These are phyloP conservation scores for Diceros bicornis DNA, from an alignment of 2,797 vertebrate species.

Conservation along the genomic window DNA sequence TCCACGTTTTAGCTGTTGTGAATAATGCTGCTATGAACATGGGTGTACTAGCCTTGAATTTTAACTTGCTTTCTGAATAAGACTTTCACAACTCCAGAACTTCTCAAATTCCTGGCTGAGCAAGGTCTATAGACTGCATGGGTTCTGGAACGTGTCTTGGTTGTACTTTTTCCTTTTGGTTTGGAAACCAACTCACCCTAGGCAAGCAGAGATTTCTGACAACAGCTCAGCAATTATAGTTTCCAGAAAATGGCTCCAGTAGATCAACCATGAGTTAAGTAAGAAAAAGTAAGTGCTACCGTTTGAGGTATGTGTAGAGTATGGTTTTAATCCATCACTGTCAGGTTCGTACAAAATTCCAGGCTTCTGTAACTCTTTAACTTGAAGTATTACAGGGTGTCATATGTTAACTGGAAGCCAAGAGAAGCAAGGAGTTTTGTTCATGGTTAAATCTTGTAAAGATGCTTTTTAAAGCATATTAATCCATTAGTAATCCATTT, in stretches of 20 bases:
- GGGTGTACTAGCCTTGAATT: neutral
- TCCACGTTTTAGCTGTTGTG: neutral
- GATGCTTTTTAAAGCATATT: conserved; percentile 61
- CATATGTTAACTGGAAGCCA: conserved; percentile 55
- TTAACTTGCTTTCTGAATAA: neutral
- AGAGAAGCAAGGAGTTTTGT: conserved; percentile 61
- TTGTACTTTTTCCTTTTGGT: conserved; percentile 59
- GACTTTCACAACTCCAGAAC: neutral
- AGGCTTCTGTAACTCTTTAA: conserved; percentile 78
- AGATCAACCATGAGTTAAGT: conserved; percentile 56
- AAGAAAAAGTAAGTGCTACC: conserved; percentile 75
- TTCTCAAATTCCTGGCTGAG: neutral
- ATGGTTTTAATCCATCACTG: conserved; percentile 75
- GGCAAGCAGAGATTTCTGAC: conserved; percentile 54
- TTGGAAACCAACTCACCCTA: conserved; percentile 55
- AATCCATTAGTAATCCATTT: conserved; percentile 76
- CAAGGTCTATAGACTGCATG: neutral
- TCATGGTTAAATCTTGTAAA: conserved; percentile 65
- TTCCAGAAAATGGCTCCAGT: conserved; percentile 63
- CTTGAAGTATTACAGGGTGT: conserved; percentile 62
- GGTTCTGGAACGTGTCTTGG: neutral
- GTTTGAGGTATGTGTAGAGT: conserved; percentile 61
- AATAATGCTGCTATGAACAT: neutral
- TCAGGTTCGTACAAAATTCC: conserved; percentile 65
- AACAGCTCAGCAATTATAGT: conserved; percentile 25